Percentiles rank a stretch among this genome's conserved stretches.
Evolutionary conservation across 2,113 vertebrate species (phyloP).

Genomic region (Colossoma macropomum): DNA sequence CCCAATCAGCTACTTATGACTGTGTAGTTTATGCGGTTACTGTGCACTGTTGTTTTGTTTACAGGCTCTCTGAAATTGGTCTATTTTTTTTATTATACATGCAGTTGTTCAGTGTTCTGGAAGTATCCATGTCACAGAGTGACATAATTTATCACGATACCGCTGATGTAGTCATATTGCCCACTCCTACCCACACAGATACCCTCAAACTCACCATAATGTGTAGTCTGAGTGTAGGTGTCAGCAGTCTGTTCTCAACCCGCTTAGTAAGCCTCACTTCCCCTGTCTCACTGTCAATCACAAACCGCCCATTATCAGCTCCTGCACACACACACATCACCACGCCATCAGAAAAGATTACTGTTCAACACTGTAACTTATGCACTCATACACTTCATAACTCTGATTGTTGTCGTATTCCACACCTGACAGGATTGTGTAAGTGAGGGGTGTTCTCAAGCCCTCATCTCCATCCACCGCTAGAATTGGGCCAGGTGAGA

Average conservation of each 20-base stretch:
- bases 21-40: no score
- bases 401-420: neutral
- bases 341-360: neutral
- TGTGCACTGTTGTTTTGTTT: no score
- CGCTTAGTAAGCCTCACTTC: slow-evolving; percentile 64
- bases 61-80: no score
- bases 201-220: slow-evolving; percentile 72
- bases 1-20: no score
- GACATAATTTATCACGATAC: neutral
- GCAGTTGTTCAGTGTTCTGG: no score
- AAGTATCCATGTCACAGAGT: no score
- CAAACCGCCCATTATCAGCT: slow-evolving; percentile 69
- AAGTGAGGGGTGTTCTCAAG: slow-evolving; percentile 73
- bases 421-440: slow-evolving; percentile 80
- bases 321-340: slow-evolving; percentile 59
- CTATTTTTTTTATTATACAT: no score
- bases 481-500: slow-evolving; percentile 79
- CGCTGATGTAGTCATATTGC: neutral
- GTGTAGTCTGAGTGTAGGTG: slow-evolving; percentile 67
- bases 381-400: neutral
- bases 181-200: neutral
- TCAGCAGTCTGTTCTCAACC: slow-evolving; percentile 62
- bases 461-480: slow-evolving; percentile 83
- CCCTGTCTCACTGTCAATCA: slow-evolving; percentile 71
- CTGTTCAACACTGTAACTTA: neutral